Base-by-base conservation (phyloP, 1,140 invertebrate genomes). In the Fopius arisanus region DNA sequence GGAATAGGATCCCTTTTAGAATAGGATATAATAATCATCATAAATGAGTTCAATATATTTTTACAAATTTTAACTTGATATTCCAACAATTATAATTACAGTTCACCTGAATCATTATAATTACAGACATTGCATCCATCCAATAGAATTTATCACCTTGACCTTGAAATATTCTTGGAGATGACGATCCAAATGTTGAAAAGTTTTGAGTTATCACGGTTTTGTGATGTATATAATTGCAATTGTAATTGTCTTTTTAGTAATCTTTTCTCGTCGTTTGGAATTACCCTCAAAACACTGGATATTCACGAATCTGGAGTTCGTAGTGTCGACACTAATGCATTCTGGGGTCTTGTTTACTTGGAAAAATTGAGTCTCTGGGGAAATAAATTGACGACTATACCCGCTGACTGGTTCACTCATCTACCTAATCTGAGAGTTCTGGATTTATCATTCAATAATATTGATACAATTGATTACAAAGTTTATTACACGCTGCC, bases 371-470 rank as follows among this genome's bases (percentile, higher is more conserved):
- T 86, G 51, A 72, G 81, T n/a, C 79, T 86, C 0, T 84, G 81
- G 80, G 83, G 80, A 5, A 86, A 86, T 40, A 79, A 82, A 48
- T 71, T 86, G 65, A 81, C 23, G 10, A 70, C 19, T 59, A 69
- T 86, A 19, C n/a, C 70, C 0, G 67, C 51, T 9, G 54, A 73
- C 21, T 85, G 81, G 82, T 85, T 86, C 21, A 6, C 29, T 7
- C 72, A 84, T 72, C 48, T 80, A 14, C 41, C 70, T 7, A 82
- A 78, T 9, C 71, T 86, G 28, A 74, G 76, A 21, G 74, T 77
- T 12, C 72, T 86, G 2, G 85, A 86, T 48, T 3, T 86, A 0
- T 86, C 85, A 1, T 86, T 86, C 68, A 86, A 86, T 68, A 10
- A 23, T 1, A 84, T 86, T 41, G 33, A 74, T 51, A 72, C 70